These are phyloP conservation scores for Phrynosoma platyrhinos DNA, from an alignment of 2,113 vertebrate species.

Conservation along the genomic window DNA sequence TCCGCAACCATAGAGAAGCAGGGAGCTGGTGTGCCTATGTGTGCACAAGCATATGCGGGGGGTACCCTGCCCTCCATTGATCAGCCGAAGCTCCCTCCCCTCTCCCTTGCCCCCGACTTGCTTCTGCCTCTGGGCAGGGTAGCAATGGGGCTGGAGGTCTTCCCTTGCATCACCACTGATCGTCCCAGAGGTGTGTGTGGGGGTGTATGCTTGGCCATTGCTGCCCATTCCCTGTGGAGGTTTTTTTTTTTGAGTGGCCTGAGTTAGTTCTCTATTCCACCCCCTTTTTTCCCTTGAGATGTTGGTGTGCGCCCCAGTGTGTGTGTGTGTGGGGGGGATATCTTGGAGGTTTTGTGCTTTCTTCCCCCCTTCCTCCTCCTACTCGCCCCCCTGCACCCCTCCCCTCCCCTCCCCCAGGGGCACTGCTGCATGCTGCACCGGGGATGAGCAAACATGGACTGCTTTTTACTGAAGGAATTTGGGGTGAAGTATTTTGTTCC, in stretches of 20 bases:
- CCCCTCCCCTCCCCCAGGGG: neutral
- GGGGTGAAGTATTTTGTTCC: neutral
- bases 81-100: neutral
- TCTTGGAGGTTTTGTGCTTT: neutral
- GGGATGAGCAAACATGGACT: neutral
- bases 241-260: neutral
- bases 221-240: neutral
- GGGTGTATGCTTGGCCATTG: neutral
- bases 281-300: neutral
- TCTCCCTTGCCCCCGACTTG: neutral
- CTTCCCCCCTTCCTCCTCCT: no score
- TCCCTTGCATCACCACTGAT: neutral
- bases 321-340: no score
- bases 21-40: neutral
- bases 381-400: no score
- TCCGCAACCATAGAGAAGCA: constrained; percentile 29
- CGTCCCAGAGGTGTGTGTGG: neutral
- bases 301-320: neutral
- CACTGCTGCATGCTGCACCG: neutral
- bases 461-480: neutral
- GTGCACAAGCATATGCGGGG: neutral
- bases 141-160: neutral
- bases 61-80: neutral
- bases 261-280: neutral
- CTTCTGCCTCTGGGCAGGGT: neutral